Conservation (phyloP, 92 coral and sea anemone genomes). For the Phenganax marumi region DNA sequence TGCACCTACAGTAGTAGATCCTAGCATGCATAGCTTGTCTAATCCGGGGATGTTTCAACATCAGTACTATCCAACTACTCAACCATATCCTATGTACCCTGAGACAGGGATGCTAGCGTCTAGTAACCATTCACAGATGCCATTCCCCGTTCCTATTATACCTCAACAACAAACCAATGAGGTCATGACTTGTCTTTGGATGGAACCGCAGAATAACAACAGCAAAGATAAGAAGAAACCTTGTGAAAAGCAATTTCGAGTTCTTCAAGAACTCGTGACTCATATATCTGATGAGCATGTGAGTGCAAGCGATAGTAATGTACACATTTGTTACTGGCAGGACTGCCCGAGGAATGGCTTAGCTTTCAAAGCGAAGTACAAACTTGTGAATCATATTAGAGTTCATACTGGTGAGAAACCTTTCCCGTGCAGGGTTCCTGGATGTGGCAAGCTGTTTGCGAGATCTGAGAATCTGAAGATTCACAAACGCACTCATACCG, state of each 20-base stretch:
- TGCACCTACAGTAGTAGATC: background rate
- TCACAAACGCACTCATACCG: constrained; percentile 96
- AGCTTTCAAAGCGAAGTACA: constrained; percentile 98
- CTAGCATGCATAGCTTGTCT: constrained; percentile 7
- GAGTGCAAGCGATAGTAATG: constrained; percentile 80
- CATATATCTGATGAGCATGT: constrained; percentile 99
- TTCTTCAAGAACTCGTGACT: constrained; percentile 90
- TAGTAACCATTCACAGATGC: background rate
- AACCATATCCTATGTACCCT: background rate
- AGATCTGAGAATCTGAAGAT: constrained; percentile 98
- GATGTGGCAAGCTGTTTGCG: constrained; percentile 97
- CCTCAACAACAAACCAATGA: constrained; percentile 94
- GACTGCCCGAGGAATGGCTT: constrained; percentile 87
- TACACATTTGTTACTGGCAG: constrained; percentile 96
- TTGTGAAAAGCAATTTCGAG: constrained; percentile 91
- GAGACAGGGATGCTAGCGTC: background rate
- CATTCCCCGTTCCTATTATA: constrained; percentile 45
- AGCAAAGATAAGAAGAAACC: constrained; percentile 87
- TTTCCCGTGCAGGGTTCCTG: constrained; percentile 93
- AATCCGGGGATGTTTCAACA: background rate
- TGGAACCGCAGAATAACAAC: constrained; percentile 86
- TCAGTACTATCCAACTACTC: constrained; percentile 17
- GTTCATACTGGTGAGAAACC: constrained; percentile 99
- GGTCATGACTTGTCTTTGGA: constrained; percentile 94
- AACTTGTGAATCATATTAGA: constrained; percentile 94